phyloP scores from a whole-genome alignment of 2,797 vertebrate species.

The Gallinago solitaria region DNA sequence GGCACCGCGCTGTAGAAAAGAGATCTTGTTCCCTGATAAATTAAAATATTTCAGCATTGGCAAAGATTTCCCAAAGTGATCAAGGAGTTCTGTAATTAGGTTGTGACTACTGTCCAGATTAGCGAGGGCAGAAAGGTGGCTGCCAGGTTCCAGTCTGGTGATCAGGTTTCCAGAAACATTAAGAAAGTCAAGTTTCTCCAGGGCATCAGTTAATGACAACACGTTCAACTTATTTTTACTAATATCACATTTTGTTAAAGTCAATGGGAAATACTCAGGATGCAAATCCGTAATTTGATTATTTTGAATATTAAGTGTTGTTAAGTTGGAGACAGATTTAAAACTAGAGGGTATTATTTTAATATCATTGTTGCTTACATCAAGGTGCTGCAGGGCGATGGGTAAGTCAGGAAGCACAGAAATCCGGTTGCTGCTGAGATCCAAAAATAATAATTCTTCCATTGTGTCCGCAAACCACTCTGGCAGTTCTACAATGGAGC shows the following conservation, averaged over 20 bases:
- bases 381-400: background rate
- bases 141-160: background rate
- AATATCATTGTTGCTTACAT: slow-evolving; percentile 43
- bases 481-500: slow-evolving; percentile 61
- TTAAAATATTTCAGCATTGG: slow-evolving; percentile 36
- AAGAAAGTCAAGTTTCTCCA: slow-evolving; percentile 10
- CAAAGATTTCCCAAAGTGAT: background rate
- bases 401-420: slow-evolving; percentile 16
- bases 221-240: slow-evolving; percentile 43
- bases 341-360: background rate
- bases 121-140: background rate
- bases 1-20: slow-evolving; percentile 31
- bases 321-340: slow-evolving; percentile 30
- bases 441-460: background rate
- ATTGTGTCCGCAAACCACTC: slow-evolving; percentile 46
- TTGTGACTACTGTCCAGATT: slow-evolving; percentile 55
- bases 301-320: background rate
- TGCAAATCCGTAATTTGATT: slow-evolving; percentile 24
- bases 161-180: slow-evolving; percentile 54
- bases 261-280: background rate
- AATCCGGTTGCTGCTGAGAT: slow-evolving; percentile 53
- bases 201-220: background rate
- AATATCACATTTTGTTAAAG: slow-evolving; percentile 12
- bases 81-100: slow-evolving; percentile 18
- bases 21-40: slow-evolving; percentile 61